A percentile compares a stretch with the other conserved stretches of the same genome.
Conservation (phyloP, 92 coral and sea anemone species). For the Bergia sp. region DNA sequence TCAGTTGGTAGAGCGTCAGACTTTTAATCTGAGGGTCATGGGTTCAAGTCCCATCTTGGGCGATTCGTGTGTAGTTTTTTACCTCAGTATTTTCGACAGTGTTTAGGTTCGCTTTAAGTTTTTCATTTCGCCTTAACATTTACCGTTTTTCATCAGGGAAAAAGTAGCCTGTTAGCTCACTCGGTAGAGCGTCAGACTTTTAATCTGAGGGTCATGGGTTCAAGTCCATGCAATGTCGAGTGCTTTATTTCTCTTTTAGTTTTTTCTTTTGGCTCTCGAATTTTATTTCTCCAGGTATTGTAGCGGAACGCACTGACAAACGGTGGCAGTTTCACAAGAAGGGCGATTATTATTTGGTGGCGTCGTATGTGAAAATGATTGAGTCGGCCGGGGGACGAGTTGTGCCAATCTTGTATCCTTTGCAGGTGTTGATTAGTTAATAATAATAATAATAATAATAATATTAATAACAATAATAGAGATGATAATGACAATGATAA, state of each 20-base stretch:
- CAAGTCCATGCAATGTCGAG: conserved; percentile 49
- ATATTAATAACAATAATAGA: too few species aligned
- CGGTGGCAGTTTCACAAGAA: conserved; percentile 15
- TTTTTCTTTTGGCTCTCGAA: not conserved
- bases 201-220: conserved; percentile 96
- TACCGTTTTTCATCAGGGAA: too few species aligned
- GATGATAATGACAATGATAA: too few species aligned
- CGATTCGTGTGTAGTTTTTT: too few species aligned
- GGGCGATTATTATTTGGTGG: conserved; percentile 65
- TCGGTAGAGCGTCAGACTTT: conserved; percentile 95
- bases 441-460: too few species aligned
- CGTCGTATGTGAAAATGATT: conserved; percentile 73
- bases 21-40: too few species aligned
- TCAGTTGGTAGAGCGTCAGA: too few species aligned
- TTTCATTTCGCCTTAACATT: too few species aligned
- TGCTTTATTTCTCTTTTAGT: too few species aligned
- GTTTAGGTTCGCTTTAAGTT: too few species aligned
- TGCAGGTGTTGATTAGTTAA: not conserved
- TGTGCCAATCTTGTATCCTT: conserved; percentile 87
- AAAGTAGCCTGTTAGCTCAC: conserved; percentile 98
- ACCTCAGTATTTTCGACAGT: too few species aligned
- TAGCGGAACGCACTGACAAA: conserved; percentile 33
- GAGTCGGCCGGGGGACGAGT: conserved; percentile 84
- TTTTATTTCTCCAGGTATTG: not conserved
- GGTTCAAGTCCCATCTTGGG: too few species aligned